Evolutionary conservation across 2,797 vertebrate genomes (phyloP).

Genomic region (Ibycter americanus): DNA sequence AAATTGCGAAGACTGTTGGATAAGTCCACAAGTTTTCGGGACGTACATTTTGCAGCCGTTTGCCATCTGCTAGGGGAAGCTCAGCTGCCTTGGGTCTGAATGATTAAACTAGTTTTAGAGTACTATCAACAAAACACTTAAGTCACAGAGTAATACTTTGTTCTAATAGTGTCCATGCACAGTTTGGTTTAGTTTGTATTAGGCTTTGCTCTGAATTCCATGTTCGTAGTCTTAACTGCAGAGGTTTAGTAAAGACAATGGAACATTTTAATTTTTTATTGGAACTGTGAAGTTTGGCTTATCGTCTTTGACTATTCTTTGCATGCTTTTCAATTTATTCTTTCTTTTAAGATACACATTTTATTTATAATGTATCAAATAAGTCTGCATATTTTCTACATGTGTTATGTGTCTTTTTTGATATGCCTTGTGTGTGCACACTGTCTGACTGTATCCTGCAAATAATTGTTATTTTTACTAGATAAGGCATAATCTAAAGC

Average conservation of each 20-base stretch:
- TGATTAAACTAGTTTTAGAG: neutral
- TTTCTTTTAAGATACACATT: neutral
- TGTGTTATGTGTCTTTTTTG: neutral
- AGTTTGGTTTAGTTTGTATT: neutral
- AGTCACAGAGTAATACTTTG: neutral
- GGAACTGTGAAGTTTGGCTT: neutral
- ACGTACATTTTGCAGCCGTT: neutral
- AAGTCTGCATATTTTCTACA: neutral
- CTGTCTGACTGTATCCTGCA: neutral
- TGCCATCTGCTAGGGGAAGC: neutral
- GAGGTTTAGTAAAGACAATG: neutral
- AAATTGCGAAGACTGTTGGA: neutral
- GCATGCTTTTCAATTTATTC: neutral
- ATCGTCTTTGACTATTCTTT: neutral
- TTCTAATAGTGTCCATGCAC: neutral
- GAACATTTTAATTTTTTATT: neutral
- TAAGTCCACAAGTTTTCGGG: neutral
- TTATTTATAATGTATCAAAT: neutral
- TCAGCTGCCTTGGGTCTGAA: neutral
- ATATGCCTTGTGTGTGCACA: neutral
- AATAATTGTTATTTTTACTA: neutral
- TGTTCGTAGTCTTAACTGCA: neutral
- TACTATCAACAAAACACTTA: neutral
- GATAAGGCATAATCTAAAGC: neutral
- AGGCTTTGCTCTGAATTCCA: neutral